A percentile compares a stretch with the other conserved stretches of the same genome.
Conservation (phyloP, 2,797 vertebrate genomes). For the Pyrocephalus nanus region DNA sequence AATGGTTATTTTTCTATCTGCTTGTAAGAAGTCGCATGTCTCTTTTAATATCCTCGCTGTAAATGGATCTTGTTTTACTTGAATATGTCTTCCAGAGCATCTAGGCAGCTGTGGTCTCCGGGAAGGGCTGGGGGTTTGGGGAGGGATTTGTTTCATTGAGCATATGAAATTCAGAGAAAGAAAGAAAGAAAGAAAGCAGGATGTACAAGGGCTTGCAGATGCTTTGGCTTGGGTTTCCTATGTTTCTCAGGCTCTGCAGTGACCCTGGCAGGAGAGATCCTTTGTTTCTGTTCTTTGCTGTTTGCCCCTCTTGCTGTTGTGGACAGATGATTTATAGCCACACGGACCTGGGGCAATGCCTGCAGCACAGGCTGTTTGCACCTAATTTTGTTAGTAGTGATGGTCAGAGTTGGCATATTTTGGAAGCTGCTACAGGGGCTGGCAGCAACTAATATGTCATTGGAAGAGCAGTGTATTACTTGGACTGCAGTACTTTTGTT, state of each 20-base stretch:
- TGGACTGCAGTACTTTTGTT: neutral
- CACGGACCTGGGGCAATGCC: neutral
- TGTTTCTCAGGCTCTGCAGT: neutral
- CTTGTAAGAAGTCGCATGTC: neutral
- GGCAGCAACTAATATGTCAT: neutral
- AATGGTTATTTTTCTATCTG: neutral
- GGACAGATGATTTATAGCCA: slow-evolving; percentile 2
- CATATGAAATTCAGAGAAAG: neutral
- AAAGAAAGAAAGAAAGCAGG: neutral
- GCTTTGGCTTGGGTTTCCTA: slow-evolving; percentile 23
- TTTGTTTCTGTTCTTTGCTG: slow-evolving; percentile 22
- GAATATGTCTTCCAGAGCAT: neutral
- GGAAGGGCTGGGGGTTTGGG: neutral
- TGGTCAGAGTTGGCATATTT: neutral
- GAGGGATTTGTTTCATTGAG: neutral
- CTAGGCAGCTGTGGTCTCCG: neutral
- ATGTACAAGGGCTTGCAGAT: slow-evolving; percentile 24
- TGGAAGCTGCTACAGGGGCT: neutral
- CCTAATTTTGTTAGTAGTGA: neutral
- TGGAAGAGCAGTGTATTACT: neutral
- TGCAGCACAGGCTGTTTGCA: neutral
- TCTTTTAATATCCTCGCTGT: neutral
- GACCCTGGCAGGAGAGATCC: neutral
- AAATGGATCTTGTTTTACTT: neutral
- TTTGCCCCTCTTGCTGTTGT: neutral